Evolutionary conservation across 2,888 invertebrate genomes (phyloP), one percentile per base, ranked within the genome.

Genomic region (Iphiclides podalirius): DNA sequence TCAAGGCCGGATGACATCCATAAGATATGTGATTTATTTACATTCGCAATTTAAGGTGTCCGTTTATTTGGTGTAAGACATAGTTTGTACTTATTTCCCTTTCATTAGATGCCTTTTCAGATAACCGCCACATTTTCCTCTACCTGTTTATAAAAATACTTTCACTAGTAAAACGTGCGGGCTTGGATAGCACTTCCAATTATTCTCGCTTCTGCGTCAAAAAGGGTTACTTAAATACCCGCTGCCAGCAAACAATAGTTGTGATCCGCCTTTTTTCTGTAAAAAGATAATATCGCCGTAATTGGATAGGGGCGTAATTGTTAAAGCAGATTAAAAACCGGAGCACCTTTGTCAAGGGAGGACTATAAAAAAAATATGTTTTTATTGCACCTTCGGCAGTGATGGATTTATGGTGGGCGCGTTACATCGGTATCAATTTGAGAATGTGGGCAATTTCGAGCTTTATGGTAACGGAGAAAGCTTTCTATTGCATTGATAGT

Each of bases 251-350:
- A 67, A 72, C 68, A 75, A 68, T 59, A 54, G 56, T 34, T 54
- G 47, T 55, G 54, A 58, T 62, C 55, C 55, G 53, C 53, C 56
- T 49, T 55, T 58, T 60, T 52, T 46, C 15, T 43, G 42, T 53
- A 55, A 58, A 67, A 66, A 70, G 65, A 64, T 65, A 68, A 65
- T 66, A 67, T 59, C 57, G 31, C 49, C 20, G 71, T 74, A 73
- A 76, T 72, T 64, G 70, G 74, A 75, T 70, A 70, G 58, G 59
- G 59, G 60, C 63, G 64, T 68, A 70, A 72, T 72, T 72, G 70
- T 73, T 65, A 67, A 64, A 61, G 59, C 56, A 66, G 71, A 67
- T 67, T 66, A 69, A 66, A 55, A 55, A 52, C 58, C 52, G 55
- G 54, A 62, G 59, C 59, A 59, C 63, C 59, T 62, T 65, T 64